Conservation (phyloP, 2,797 vertebrate species). For the Sylvia borin region DNA sequence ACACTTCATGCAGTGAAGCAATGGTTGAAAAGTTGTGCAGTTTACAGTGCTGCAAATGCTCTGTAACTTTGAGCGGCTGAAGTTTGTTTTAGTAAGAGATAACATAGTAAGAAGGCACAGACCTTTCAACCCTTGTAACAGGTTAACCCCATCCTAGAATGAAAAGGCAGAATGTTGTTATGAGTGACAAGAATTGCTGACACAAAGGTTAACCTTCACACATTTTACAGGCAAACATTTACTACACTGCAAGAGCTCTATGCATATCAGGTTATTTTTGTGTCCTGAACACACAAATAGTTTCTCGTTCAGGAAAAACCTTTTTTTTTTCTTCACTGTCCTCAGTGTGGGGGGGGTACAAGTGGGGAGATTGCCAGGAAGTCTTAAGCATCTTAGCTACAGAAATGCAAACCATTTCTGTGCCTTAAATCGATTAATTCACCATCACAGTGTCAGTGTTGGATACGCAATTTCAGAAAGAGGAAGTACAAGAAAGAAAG, state of each 20-base stretch:
- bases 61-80: conserved; percentile 51
- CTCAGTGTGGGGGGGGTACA: background rate
- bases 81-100: conserved; percentile 50
- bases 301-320: background rate
- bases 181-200: conserved; percentile 40
- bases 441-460: background rate
- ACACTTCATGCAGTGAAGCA: conserved; percentile 67
- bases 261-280: background rate
- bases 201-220: conserved; percentile 14
- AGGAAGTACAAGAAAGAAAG: background rate
- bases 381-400: background rate
- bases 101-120: conserved; percentile 72
- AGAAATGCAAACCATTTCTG: background rate
- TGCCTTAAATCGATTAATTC: background rate
- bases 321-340: background rate
- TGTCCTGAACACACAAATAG: conserved; percentile 29
- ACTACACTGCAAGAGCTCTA: conserved; percentile 13
- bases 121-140: conserved; percentile 45
- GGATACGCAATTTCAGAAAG: background rate
- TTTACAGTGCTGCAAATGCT: conserved; percentile 53
- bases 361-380: background rate
- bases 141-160: conserved; percentile 18
- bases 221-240: conserved; percentile 34
- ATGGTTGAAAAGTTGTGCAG: conserved; percentile 34
- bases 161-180: conserved; percentile 49